A percentile compares a stretch with the other conserved stretches of the same genome.
phyloP scores from a whole-genome alignment of 2,797 vertebrate species.

The Coluber constrictor region DNA sequence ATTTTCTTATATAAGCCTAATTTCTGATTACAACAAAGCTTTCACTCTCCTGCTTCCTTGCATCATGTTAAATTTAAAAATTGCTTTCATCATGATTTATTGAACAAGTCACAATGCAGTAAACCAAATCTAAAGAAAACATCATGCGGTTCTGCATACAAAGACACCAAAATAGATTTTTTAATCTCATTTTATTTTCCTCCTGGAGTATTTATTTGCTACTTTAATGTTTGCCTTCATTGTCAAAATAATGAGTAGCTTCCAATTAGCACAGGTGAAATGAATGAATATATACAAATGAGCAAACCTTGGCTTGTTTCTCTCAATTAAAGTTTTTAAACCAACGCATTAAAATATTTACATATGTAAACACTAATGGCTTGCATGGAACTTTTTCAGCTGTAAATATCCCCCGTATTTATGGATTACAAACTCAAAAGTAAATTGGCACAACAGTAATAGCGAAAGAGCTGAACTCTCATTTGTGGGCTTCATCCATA shows the following conservation, averaged over 20 bases:
- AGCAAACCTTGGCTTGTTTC: not conserved
- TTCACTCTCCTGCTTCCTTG: not conserved
- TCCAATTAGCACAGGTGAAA: constrained; percentile 14
- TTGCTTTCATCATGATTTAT: not conserved
- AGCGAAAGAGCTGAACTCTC: constrained; percentile 26
- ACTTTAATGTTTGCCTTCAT: not conserved
- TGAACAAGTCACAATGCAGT: not conserved
- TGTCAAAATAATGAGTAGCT: not conserved
- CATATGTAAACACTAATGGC: not conserved
- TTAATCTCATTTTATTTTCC: not conserved
- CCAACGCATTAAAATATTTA: not conserved
- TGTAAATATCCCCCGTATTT: constrained; percentile 3
- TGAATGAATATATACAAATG: not conserved
- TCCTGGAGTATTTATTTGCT: not conserved
- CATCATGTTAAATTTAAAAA: not conserved
- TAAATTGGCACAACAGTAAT: constrained; percentile 24
- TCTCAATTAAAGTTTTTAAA: not conserved
- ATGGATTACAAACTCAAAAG: constrained; percentile 41
- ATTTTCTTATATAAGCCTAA: not conserved
- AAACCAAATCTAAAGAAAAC: not conserved
- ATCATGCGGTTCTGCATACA: not conserved
- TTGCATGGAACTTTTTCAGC: not conserved
- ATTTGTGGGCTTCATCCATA: constrained; percentile 27
- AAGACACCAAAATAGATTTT: not conserved
- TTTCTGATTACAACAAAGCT: not conserved